Evolutionary conservation across 2,113 vertebrate genomes (phyloP).

Genomic region (Lepus timidus): DNA sequence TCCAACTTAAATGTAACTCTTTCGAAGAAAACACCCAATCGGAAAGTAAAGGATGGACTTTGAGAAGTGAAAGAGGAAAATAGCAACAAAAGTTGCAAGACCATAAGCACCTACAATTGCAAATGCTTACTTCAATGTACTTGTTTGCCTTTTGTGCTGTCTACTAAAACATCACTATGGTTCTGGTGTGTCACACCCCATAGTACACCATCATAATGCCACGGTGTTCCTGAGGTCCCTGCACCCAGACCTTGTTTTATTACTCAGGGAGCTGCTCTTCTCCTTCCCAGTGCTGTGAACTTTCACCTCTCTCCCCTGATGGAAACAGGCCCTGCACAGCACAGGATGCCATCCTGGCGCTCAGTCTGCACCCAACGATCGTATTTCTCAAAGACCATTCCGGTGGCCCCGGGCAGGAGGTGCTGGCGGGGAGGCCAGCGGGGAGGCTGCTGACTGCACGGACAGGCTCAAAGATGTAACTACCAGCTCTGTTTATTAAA

Average conservation of each 20-base stretch:
- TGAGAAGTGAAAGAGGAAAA: constrained; percentile 24
- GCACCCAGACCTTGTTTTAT: neutral
- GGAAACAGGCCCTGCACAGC: neutral
- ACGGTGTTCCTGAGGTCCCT: neutral
- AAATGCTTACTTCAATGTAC: constrained; percentile 1
- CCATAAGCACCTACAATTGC: neutral
- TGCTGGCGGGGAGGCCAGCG: neutral
- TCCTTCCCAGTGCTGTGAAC: neutral
- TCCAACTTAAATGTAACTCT: neutral
- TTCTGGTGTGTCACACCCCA: neutral
- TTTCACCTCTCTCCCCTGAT: neutral
- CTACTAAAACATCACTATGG: neutral
- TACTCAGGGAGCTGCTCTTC: neutral
- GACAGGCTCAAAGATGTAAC: too few species aligned
- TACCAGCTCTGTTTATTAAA: too few species aligned
- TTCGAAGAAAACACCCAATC: neutral
- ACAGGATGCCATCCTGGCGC: neutral
- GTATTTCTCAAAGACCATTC: neutral
- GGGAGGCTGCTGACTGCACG: neutral
- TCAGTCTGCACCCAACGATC: too few species aligned
- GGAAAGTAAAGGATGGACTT: neutral
- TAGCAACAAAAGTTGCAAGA: neutral
- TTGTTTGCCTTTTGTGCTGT: constrained; percentile 21
- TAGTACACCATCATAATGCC: neutral
- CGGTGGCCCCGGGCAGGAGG: neutral